Conservation (phyloP, 2,113 vertebrate genomes). For the Fregetta grallaria region DNA sequence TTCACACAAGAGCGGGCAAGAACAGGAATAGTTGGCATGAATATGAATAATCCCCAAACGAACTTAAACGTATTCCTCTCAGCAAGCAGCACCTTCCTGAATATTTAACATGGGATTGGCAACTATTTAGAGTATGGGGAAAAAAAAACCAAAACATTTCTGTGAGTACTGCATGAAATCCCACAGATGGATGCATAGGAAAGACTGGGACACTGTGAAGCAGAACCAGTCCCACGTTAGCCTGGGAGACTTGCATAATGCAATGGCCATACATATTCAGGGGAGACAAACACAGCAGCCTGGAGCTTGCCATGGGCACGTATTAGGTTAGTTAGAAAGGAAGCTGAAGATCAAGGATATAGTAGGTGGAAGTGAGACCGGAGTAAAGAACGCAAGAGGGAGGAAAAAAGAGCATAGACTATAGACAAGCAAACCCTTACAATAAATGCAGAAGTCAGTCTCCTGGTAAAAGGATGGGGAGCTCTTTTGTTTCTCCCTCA, state of each 20-base stretch:
- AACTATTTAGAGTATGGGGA: neutral
- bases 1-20: neutral
- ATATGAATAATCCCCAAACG: neutral
- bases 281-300: neutral
- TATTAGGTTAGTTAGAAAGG: neutral
- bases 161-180: neutral
- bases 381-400: neutral
- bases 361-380: neutral
- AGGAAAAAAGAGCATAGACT: neutral
- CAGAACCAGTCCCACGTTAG: rapidly evolving
- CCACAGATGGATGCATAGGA: neutral
- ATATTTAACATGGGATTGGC: neutral
- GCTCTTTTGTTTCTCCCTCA: neutral
- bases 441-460: neutral
- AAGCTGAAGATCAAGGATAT: neutral
- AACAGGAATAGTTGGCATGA: neutral
- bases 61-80: neutral
- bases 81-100: neutral
- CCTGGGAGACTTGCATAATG: neutral
- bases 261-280: neutral
- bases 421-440: neutral
- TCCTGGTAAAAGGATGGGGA: neutral
- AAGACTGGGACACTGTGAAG: neutral
- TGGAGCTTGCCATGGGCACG: rapidly evolving
- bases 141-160: neutral